Conservation (phyloP, 2,797 vertebrate genomes). For the Columba guinea region DNA sequence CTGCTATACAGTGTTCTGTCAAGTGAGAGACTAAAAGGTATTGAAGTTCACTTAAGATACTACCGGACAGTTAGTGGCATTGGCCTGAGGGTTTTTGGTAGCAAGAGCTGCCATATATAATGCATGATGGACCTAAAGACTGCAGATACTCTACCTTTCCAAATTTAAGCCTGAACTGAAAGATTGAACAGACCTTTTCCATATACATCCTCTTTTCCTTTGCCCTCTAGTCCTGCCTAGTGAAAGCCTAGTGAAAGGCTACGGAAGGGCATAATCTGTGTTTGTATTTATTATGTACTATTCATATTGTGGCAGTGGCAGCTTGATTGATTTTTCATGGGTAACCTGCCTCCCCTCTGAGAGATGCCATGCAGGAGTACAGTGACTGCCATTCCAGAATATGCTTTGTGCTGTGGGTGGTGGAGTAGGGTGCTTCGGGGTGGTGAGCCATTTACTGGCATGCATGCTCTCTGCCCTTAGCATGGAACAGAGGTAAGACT, state of each 20-base stretch:
- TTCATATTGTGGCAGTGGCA: neutral
- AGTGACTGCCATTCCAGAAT: neutral
- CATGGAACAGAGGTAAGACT: neutral
- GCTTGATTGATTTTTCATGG: accelerated
- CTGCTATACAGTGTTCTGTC: accelerated
- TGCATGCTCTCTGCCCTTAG: accelerated
- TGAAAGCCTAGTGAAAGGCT: neutral
- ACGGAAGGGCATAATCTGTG: neutral
- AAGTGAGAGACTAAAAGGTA: neutral
- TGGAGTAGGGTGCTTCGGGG: too few relatives aligned
- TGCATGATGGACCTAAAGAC: neutral
- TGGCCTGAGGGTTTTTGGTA: neutral
- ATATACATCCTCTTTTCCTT: neutral
- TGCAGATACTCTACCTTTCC: neutral
- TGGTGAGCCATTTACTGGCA: too few relatives aligned
- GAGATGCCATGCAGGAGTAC: neutral
- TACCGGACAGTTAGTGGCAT: neutral
- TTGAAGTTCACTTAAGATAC: neutral
- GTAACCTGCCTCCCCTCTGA: neutral
- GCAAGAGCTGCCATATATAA: neutral
- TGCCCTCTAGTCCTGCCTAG: neutral
- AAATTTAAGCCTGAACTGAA: neutral
- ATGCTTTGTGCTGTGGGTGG: neutral
- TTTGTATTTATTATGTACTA: neutral
- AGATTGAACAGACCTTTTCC: neutral